Percentiles rank a stretch among this genome's conserved stretches.
Conservation (phyloP, 2,797 vertebrate species). For the Sternotherus odoratus region DNA sequence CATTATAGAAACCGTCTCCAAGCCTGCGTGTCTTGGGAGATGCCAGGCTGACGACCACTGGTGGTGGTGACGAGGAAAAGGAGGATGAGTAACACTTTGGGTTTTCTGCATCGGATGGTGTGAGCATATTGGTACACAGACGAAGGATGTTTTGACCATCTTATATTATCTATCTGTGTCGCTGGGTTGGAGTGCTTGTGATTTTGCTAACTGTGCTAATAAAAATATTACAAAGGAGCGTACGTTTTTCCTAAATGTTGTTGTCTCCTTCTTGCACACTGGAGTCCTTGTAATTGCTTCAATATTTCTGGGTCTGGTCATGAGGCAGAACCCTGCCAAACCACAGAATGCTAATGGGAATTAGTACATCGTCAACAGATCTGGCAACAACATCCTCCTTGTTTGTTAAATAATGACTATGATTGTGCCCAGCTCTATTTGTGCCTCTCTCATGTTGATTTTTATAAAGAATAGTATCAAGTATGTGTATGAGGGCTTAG, state of each 20-base stretch:
- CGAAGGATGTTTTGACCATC: no score
- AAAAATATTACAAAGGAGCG: not conserved
- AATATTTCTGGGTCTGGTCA: not conserved
- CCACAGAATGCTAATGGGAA: not conserved
- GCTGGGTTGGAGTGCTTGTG: not conserved
- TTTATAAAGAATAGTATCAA: not conserved
- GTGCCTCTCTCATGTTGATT: not conserved
- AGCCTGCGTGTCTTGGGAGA: no score
- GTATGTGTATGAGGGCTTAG: not conserved
- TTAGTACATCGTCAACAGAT: not conserved
- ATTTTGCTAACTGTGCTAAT: not conserved
- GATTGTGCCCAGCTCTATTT: not conserved
- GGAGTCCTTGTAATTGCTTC: not conserved
- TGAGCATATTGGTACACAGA: no score
- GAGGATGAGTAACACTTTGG: no score
- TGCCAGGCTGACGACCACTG: no score
- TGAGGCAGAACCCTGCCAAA: not conserved
- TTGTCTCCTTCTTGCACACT: not conserved
- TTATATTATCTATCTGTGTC: no score
- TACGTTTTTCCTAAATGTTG: not conserved
- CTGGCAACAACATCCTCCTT: not conserved
- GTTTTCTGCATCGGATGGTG: no score
- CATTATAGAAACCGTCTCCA: no score
- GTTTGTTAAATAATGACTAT: not conserved
- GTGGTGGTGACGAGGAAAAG: no score